Base-by-base conservation (phyloP, 92 coral and sea anemone species). In the Chrysogorgia sp. region DNA sequence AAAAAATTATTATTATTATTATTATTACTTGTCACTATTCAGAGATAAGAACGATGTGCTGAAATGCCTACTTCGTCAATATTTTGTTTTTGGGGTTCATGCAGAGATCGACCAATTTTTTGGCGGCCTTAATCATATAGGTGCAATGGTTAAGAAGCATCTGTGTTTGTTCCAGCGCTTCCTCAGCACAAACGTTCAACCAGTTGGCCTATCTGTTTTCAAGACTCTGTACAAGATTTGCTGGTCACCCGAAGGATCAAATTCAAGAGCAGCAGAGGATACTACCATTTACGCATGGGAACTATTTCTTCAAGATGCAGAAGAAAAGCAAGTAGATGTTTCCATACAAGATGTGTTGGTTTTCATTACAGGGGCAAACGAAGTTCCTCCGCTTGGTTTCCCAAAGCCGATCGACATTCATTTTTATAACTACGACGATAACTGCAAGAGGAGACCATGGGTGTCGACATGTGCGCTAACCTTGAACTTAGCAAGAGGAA, bases 31-130 rank as follows among this genome's bases (percentile, higher is more conserved):
- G 10, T 68, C 64, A 31, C 45, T 29, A 19, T 24, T 71, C 15
- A 40, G 59, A 34, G 49, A 74, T 71, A 71, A 71, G 56, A 71
- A 74, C 56, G 80, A 81, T 26, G 74, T 81, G 19, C 40, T 70
- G 49, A 53, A 71, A 23, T 71, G 61, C 40, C 74, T 81, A n/a
- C 79, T 81, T 10, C 74, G 59, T 43, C 85, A 72, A 34, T 55
- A 65, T 55, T 81, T 81, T 81, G 62, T 81, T 59, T 81, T 74
- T 74, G 65, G 65, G 24, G 81, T 82, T 29, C 57, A 82, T 33
- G 81, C 81, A 26, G 81, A 82, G 34, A 50, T 62, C 59, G 55
- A 74, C 52, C 81, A 82, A 75, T 82, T 82, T 59, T 43, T 35
- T 58, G 74, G 74, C 32, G 81, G 86, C 57, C 75, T 82, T 31